Conservation (phyloP, 2,888 invertebrate species). For the Drosophila kambysellisi region DNA sequence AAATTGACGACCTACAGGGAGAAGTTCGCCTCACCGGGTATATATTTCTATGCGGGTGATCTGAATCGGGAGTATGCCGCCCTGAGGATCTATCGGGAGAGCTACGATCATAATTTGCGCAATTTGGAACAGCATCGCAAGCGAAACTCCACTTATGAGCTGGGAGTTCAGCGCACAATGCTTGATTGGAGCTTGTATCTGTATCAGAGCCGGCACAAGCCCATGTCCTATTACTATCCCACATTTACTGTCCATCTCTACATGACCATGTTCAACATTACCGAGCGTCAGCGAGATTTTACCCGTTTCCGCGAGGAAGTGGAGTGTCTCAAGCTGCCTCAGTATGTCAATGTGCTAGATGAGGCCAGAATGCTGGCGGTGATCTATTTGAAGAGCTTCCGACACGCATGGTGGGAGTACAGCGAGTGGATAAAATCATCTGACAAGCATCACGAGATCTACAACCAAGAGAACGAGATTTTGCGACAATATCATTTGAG, state of each 20-base stretch:
- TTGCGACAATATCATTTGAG: constrained; percentile 71
- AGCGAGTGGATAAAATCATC: constrained; percentile 71
- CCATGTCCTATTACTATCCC: constrained; percentile 83
- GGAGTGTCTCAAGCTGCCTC: constrained; percentile 81
- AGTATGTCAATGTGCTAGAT: constrained; percentile 79
- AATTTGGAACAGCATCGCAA: constrained; percentile 75
- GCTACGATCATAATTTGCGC: constrained; percentile 81
- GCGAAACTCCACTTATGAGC: constrained; percentile 76
- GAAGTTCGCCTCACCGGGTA: constrained; percentile 72
- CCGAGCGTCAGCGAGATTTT: constrained; percentile 74
- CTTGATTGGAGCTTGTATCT: constrained; percentile 83
- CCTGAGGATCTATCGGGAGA: constrained; percentile 78
- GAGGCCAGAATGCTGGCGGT: constrained; percentile 82
- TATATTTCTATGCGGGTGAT: constrained; percentile 73
- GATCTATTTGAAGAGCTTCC: constrained; percentile 82
- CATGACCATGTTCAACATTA: constrained; percentile 82
- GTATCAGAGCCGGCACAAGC: constrained; percentile 82
- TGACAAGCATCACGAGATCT: constrained; percentile 61
- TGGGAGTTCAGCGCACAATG: constrained; percentile 77
- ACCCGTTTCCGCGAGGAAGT: constrained; percentile 73
- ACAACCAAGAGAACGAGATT: constrained; percentile 80
- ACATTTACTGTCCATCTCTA: constrained; percentile 82
- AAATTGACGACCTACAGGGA: constrained; percentile 69
- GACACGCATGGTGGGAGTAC: constrained; percentile 80
- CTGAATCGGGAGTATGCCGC: constrained; percentile 76